A percentile compares a stretch with the other conserved stretches of the same genome.
These are phyloP conservation scores for Artibeus lituratus DNA, from an alignment of 2,797 vertebrate species.

Conservation along the genomic window DNA sequence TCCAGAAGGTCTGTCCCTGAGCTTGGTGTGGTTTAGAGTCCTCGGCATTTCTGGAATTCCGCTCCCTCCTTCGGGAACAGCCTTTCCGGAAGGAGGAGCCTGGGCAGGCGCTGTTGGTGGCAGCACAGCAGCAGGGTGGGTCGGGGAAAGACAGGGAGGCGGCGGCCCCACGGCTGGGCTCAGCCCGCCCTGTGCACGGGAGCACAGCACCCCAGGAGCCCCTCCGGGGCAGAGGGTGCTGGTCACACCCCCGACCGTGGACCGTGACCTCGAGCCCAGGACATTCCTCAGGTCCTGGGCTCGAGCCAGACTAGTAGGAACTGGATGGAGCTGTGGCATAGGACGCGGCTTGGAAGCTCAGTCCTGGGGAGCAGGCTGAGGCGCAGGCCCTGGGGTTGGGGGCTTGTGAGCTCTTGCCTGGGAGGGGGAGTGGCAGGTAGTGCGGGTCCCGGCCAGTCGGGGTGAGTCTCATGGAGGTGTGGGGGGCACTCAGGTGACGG, in stretches of 20 bases:
- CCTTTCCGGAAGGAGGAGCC: not conserved
- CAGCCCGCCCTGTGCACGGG: no score
- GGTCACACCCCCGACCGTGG: not conserved
- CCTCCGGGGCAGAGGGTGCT: rapidly evolving
- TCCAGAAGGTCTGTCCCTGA: not conserved
- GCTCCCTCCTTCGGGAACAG: not conserved
- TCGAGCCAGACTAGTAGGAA: not conserved
- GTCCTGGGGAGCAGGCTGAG: not conserved
- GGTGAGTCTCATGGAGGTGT: not conserved
- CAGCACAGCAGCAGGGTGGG: not conserved
- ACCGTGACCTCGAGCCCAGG: no score
- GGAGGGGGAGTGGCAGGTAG: not conserved
- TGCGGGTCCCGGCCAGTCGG: not conserved
- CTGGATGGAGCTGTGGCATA: not conserved
- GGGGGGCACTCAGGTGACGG: not conserved
- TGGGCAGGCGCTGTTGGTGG: not conserved
- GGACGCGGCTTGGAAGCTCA: no score
- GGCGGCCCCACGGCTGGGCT: not conserved
- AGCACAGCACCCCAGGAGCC: not conserved
- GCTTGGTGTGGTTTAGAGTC: no score
- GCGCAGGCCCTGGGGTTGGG: not conserved
- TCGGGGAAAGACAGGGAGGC: not conserved
- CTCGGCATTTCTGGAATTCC: not conserved
- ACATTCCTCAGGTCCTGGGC: not conserved
- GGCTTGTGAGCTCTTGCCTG: not conserved